Conservation (phyloP, 1,140 invertebrate species). For the Zaprionus africanus region DNA sequence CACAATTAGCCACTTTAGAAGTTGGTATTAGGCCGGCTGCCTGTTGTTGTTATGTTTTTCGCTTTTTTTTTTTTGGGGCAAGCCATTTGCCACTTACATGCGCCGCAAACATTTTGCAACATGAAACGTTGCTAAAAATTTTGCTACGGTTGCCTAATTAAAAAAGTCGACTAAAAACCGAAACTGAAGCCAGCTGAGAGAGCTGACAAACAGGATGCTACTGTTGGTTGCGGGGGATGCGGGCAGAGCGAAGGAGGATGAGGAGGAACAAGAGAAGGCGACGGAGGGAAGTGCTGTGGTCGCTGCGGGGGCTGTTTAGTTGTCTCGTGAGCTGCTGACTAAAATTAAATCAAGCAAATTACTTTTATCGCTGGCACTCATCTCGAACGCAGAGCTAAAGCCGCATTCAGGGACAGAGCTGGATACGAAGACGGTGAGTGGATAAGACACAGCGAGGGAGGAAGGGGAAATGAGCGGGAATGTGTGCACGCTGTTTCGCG, state of each 20-base stretch:
- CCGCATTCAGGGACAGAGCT: slow-evolving; percentile 56
- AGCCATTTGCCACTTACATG: slow-evolving; percentile 79
- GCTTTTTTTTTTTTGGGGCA: slow-evolving; percentile 24
- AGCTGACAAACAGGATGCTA: slow-evolving; percentile 76
- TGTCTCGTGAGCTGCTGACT: slow-evolving; percentile 77
- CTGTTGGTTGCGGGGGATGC: slow-evolving; percentile 15
- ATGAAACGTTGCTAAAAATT: slow-evolving; percentile 76
- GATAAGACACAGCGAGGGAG: slow-evolving; percentile 1
- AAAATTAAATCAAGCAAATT: slow-evolving; percentile 83
- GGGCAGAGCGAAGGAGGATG: background rate
- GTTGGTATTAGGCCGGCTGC: slow-evolving; percentile 59
- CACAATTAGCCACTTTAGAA: slow-evolving; percentile 82
- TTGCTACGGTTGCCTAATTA: slow-evolving; percentile 75
- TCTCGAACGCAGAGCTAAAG: slow-evolving; percentile 78
- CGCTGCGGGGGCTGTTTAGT: slow-evolving; percentile 56
- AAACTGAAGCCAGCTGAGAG: slow-evolving; percentile 20
- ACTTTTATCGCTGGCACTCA: slow-evolving; percentile 83
- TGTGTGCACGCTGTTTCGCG: slow-evolving; percentile 6
- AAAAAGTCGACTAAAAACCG: slow-evolving; percentile 56
- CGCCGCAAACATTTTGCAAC: slow-evolving; percentile 72
- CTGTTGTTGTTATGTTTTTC: slow-evolving; percentile 33
- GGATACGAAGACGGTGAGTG: slow-evolving; percentile 16
- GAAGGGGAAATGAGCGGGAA: background rate
- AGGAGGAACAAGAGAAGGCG: background rate
- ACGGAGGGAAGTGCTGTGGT: background rate